Evolutionary conservation across 2,797 vertebrate species (phyloP), one percentile per base, ranked within the genome.

Genomic region (Malacoraja senta): DNA sequence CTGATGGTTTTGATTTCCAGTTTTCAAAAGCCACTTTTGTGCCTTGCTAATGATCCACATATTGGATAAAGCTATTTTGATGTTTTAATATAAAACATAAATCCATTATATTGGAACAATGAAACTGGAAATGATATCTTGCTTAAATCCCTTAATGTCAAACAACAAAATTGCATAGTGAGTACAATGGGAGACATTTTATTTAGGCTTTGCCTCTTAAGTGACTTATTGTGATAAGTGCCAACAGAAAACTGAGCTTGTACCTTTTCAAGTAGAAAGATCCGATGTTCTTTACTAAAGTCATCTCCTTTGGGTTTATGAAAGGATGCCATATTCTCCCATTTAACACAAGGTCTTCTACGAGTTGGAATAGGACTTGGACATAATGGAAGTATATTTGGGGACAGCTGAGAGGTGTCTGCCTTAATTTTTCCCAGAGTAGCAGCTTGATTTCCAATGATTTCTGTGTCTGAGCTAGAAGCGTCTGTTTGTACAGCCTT

Each of bases 401-500:
- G 93, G 95, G 93, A 95, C 94, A 95, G 95, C 94, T 95, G 96
- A 94, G 95, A 94, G 38, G 94, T 58, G 95, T 93, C 95, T 93
- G 94, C 95, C 94, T 93, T 95, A 0, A 95, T 94, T 35, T 78
- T 88, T 13, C n/a, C 83, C 15, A 92, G 32, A 58, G 95, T 94
- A 0, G 95, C 68, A 94, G 95, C 81, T 94, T 95, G 92, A 94
- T 95, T 93, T 94, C 94, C 93, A 32, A 93, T 79, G 93, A 93
- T 74, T 17, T 72, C 19, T 0, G 94, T 35, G 90, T 92, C 90
- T 15, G 71, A 94, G 78, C 29, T 93, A 53, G 94, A 58, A 94
- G 94, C 94, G 86, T 99, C 98, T 0, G 98, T 99, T 96, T 99
- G 98, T n/a, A 97, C 98, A 94, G 96, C 95, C 94, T 97, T 98